Evolutionary conservation across 2,113 vertebrate genomes (phyloP).

Genomic region (Notarius lentiginosus): DNA sequence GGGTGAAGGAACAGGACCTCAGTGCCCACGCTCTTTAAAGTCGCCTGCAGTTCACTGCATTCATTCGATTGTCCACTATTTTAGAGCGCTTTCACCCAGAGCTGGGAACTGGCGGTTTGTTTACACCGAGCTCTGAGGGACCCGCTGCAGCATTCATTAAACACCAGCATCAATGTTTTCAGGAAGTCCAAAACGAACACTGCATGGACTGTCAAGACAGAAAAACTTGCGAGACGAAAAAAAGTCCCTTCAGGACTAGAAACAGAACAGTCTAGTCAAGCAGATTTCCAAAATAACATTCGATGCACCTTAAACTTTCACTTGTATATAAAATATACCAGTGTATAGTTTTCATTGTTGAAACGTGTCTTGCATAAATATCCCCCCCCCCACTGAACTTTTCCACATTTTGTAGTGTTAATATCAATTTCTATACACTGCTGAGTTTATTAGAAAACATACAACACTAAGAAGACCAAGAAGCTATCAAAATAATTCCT

Average conservation of each 20-base stretch:
- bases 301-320: neutral
- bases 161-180: neutral
- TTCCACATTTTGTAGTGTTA: neutral
- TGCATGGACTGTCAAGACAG: neutral
- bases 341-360: neutral
- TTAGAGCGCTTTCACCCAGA: neutral
- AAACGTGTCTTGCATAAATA: neutral
- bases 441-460: neutral
- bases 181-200: neutral
- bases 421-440: neutral
- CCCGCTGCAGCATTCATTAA: neutral
- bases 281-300: neutral
- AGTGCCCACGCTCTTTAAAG: conserved; percentile 25
- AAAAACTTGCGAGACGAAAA: neutral
- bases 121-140: neutral
- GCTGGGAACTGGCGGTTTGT: neutral
- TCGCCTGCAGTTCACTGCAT: conserved; percentile 17
- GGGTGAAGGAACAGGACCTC: conserved; percentile 19
- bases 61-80: conserved; percentile 1
- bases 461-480: neutral
- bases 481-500: neutral
- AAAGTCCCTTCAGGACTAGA: neutral
- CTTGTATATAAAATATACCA: neutral
- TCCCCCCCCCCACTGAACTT: neutral
- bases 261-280: neutral